phyloP scores from a whole-genome alignment of 2,113 vertebrate species.

The Anoura caudifer region DNA sequence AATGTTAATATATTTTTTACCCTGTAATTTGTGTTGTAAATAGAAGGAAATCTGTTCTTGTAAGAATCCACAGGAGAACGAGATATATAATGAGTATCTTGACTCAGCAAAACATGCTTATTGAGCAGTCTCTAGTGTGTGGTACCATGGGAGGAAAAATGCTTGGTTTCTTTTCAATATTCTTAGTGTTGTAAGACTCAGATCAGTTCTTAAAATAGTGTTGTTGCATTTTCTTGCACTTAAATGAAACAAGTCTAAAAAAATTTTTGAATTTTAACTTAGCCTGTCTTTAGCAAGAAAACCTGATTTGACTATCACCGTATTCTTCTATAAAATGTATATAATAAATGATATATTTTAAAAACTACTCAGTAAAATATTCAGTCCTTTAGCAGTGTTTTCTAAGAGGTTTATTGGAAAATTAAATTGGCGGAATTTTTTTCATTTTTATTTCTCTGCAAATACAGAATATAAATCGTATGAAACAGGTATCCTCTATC shows the following conservation, averaged over 20 bases:
- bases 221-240: constrained; percentile 18
- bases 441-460: constrained; percentile 53
- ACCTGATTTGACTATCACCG: not conserved
- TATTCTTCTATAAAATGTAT: constrained; percentile 3
- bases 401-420: not conserved
- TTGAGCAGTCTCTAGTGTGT: not conserved
- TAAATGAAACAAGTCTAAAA: not conserved
- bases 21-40: not conserved
- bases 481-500: constrained; percentile 91
- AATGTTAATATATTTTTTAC: not conserved
- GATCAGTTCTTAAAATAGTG: not conserved
- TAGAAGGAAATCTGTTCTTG: not conserved
- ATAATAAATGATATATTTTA: not conserved
- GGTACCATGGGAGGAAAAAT: not conserved
- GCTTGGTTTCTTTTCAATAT: not conserved
- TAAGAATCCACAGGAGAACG: not conserved
- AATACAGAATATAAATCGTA: constrained; percentile 89
- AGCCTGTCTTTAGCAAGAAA: not conserved
- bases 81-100: not conserved
- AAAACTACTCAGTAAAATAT: not conserved
- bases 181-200: constrained; percentile 18
- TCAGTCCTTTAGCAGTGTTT: not conserved
- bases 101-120: not conserved
- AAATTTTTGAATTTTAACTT: not conserved
- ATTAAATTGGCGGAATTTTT: not conserved